Percentiles rank a stretch among this genome's conserved stretches.
phyloP scores from a whole-genome alignment of 1,140 invertebrate genomes.

The Orius laevigatus region DNA sequence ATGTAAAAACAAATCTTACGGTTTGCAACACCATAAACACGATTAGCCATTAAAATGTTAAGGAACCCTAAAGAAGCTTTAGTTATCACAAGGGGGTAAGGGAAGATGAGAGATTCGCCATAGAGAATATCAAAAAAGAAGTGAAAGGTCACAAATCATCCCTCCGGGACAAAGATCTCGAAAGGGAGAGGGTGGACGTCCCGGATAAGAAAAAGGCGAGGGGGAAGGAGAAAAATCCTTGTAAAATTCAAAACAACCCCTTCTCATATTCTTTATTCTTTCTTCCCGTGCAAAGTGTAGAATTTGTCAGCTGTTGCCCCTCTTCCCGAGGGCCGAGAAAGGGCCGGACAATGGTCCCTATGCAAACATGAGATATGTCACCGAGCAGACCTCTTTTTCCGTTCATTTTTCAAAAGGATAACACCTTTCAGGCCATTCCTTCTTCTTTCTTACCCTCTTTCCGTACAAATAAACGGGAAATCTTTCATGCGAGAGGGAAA shows the following conservation, averaged over 20 bases:
- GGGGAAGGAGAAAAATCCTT: not conserved
- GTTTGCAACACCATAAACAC: too few relatives aligned
- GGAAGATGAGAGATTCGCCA: too few relatives aligned
- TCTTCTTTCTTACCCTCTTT: not conserved
- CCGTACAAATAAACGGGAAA: not conserved
- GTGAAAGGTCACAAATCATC: too few relatives aligned
- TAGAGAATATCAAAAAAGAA: too few relatives aligned
- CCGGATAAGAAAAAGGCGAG: not conserved
- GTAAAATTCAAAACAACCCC: constrained; percentile 7
- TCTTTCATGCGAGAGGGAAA: not conserved
- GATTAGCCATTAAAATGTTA: too few relatives aligned
- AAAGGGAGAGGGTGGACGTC: too few relatives aligned
- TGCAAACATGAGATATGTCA: constrained; percentile 8
- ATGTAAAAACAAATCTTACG: too few relatives aligned
- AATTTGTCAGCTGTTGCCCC: constrained; percentile 1
- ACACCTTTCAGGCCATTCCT: not conserved
- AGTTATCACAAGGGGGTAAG: too few relatives aligned
- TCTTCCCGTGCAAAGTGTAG: constrained; percentile 3
- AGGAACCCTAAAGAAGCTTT: too few relatives aligned
- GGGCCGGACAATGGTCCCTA: not conserved
- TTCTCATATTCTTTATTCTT: not conserved
- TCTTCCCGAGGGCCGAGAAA: not conserved
- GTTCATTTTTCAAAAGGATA: constrained; percentile 1
- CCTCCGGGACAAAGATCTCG: too few relatives aligned
- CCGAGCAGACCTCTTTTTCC: constrained; percentile 1